phyloP scores from a whole-genome alignment of 1,140 invertebrate genomes.

The Drosophila baimaii region DNA sequence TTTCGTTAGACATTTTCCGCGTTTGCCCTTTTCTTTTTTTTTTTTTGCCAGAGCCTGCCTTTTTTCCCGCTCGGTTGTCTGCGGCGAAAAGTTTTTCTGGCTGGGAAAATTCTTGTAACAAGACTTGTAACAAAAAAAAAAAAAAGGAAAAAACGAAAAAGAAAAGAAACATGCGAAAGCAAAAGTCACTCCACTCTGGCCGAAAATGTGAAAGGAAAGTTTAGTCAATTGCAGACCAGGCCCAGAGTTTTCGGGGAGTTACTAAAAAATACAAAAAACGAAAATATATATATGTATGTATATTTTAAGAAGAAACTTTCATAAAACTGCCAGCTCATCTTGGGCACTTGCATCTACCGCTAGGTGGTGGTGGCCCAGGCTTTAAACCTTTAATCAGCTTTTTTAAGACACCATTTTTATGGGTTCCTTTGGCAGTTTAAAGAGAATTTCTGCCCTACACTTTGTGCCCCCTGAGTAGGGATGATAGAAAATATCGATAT shows the following conservation, averaged over 20 bases:
- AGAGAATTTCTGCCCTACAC: background rate
- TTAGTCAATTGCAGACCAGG: conserved; percentile 30
- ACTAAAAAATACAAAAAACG: conserved; percentile 4
- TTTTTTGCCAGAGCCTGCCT: conserved; percentile 5
- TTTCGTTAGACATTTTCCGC: conserved; percentile 70
- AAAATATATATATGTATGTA: background rate
- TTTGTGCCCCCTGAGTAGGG: too few species aligned
- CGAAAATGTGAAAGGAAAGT: conserved; percentile 47
- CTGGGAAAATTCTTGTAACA: conserved; percentile 36
- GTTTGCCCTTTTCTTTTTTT: conserved; percentile 30
- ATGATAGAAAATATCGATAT: too few species aligned
- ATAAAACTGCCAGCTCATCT: conserved; percentile 41
- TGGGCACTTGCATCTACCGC: conserved; percentile 22
- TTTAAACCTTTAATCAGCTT: conserved; percentile 20
- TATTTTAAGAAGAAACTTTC: conserved; percentile 18
- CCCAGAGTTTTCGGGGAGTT: conserved; percentile 32
- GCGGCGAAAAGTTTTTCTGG: conserved; percentile 49
- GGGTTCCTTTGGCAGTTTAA: background rate
- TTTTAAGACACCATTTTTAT: background rate
- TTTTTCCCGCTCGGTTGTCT: conserved; percentile 24
- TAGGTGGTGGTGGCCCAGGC: background rate
- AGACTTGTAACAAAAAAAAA: background rate
- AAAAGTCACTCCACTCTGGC: conserved; percentile 32
- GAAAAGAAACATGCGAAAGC: conserved; percentile 18
- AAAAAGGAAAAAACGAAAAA: background rate